phyloP scores from a whole-genome alignment of 2,888 invertebrate genomes.

The Neoaliturus tenellus region DNA sequence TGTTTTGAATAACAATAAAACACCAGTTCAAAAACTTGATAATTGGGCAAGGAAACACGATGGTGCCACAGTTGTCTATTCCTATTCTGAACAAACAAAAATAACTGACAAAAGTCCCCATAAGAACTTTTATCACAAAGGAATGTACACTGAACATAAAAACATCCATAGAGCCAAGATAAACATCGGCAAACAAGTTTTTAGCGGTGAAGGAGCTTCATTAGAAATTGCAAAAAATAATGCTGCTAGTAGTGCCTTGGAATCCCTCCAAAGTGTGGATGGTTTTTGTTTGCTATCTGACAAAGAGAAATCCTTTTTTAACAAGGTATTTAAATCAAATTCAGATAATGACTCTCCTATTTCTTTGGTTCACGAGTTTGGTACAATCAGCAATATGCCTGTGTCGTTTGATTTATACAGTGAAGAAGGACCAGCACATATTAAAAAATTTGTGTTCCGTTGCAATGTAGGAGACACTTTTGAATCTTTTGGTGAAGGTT shows the following conservation, averaged over 20 bases:
- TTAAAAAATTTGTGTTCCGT: constrained; percentile 13
- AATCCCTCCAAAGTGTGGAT: background rate
- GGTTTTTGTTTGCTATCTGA: constrained; percentile 24
- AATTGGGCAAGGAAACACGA: constrained; percentile 27
- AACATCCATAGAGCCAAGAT: background rate
- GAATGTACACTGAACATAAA: constrained; percentile 6
- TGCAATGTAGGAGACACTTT: constrained; percentile 5
- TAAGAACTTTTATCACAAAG: background rate
- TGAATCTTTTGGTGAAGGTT: constrained; percentile 33
- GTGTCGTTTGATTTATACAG: constrained; percentile 2
- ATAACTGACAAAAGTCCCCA: background rate
- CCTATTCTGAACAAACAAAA: background rate
- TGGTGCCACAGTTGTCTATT: background rate
- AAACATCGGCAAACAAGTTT: background rate
- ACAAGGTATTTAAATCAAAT: background rate
- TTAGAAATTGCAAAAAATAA: constrained; percentile 3
- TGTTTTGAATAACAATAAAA: background rate
- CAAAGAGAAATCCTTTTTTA: background rate
- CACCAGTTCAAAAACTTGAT: constrained; percentile 5
- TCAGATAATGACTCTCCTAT: background rate
- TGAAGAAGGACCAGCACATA: constrained; percentile 37
- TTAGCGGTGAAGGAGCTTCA: constrained; percentile 8
- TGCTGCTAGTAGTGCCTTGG: constrained; percentile 22
- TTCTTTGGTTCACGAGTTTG: constrained; percentile 32
- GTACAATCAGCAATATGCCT: background rate